Evolutionary conservation across 2,113 vertebrate species (phyloP).

Genomic region (Rhadina sibilatrix): DNA sequence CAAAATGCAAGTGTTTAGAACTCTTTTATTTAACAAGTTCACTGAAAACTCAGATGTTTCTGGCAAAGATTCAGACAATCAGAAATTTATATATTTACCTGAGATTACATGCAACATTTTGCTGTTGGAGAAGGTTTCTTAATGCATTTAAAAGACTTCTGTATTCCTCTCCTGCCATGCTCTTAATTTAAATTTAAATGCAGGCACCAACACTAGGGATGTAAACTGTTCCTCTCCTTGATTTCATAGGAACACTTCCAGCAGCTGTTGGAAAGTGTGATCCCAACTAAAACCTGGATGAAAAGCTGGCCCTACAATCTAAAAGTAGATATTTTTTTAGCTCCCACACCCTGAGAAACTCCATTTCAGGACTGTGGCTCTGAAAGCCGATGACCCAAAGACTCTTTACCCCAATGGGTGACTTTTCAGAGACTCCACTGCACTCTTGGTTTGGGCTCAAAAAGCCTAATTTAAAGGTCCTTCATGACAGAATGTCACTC

Average conservation of each 20-base stretch:
- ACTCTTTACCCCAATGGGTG: not conserved
- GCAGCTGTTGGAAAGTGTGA: not conserved
- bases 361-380: not conserved
- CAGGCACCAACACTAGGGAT: not conserved
- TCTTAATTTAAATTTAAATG: not conserved
- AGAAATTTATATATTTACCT: not conserved
- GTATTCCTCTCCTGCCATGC: not conserved
- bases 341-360: not conserved
- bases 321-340: not conserved
- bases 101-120: not conserved
- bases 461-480: not conserved
- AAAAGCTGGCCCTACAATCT: not conserved
- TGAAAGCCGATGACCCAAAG: not conserved
- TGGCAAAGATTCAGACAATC: not conserved
- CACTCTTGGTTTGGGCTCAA: not conserved
- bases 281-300: not conserved
- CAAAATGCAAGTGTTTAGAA: not conserved
- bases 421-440: not conserved
- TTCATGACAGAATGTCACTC: not conserved
- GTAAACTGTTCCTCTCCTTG: not conserved
- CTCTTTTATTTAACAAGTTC: not conserved
- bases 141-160: not conserved
- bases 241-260: not conserved
- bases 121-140: not conserved
- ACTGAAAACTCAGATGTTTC: not conserved